phyloP scores from a whole-genome alignment of 2,888 invertebrate genomes.

The Drosophila fungiperda region DNA sequence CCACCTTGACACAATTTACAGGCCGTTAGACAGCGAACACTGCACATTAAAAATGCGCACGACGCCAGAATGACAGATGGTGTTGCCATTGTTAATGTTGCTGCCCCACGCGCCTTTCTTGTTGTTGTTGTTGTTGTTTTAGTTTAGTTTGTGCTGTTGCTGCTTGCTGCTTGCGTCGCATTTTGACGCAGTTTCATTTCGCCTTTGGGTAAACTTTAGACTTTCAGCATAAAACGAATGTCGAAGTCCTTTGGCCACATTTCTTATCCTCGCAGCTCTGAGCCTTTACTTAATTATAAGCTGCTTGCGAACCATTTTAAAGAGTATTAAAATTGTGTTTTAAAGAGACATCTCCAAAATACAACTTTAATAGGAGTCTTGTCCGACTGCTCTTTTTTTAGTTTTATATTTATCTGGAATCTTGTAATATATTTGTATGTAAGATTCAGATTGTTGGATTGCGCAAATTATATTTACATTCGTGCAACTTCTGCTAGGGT shows the following conservation, averaged over 20 bases:
- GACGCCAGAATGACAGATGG: conserved; percentile 36
- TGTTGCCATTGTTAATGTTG: conserved; percentile 39
- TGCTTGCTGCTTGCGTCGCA: conserved; percentile 33
- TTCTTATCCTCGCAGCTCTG: conserved; percentile 25
- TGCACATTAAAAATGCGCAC: conserved; percentile 73
- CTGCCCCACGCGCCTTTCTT: conserved; percentile 5
- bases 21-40: conserved; percentile 68
- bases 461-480: background rate
- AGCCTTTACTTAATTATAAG: conserved; percentile 68
- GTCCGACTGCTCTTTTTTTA: background rate
- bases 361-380: background rate
- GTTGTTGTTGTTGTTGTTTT: background rate
- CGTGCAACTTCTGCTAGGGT: background rate
- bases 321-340: background rate
- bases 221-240: conserved; percentile 44
- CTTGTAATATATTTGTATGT: background rate
- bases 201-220: conserved; percentile 50
- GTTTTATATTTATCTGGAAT: background rate
- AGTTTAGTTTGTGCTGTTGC: background rate
- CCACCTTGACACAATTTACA: conserved; percentile 78
- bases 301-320: conserved; percentile 1
- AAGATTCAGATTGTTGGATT: background rate
- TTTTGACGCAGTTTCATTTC: conserved; percentile 64
- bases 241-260: conserved; percentile 44
- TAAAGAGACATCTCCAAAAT: background rate